phyloP scores from a whole-genome alignment of 1,140 invertebrate genomes.

The Pomacea maculata region DNA sequence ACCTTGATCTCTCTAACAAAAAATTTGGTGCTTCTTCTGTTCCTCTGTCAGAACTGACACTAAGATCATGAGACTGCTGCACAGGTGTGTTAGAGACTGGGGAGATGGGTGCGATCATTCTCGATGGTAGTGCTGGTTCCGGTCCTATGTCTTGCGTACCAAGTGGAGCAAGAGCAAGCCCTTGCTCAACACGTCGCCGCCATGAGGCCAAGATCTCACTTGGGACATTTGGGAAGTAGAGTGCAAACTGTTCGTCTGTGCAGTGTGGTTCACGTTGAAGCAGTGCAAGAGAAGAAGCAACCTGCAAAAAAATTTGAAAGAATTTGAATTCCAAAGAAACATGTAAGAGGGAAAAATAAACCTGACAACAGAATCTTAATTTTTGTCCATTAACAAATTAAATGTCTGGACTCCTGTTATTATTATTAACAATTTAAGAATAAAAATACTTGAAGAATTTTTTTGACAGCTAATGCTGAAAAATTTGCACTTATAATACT shows the following conservation, averaged over 20 bases:
- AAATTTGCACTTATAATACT: no score
- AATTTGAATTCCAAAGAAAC: no score
- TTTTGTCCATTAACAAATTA: no score
- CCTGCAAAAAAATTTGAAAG: background rate
- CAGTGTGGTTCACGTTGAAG: slow-evolving; percentile 15
- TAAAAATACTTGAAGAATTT: no score
- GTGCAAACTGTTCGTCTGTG: background rate
- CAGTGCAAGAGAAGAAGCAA: slow-evolving; percentile 8
- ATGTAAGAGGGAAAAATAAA: no score
- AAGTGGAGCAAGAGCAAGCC: background rate
- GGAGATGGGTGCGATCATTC: background rate
- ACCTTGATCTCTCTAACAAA: background rate
- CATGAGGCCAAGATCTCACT: slow-evolving; percentile 15
- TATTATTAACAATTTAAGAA: no score
- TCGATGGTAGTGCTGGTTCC: background rate
- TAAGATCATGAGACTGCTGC: slow-evolving; percentile 8
- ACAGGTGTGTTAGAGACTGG: background rate
- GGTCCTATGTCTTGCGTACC: background rate
- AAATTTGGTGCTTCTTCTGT: background rate
- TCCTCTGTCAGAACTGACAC: background rate
- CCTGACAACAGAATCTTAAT: no score
- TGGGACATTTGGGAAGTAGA: slow-evolving; percentile 20
- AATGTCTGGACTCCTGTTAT: no score
- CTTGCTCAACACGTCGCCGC: slow-evolving; percentile 13
- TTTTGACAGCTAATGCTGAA: no score